These are phyloP conservation scores for Myrmecophaga tridactyla DNA, from an alignment of 2,113 vertebrate species.

Conservation along the genomic window DNA sequence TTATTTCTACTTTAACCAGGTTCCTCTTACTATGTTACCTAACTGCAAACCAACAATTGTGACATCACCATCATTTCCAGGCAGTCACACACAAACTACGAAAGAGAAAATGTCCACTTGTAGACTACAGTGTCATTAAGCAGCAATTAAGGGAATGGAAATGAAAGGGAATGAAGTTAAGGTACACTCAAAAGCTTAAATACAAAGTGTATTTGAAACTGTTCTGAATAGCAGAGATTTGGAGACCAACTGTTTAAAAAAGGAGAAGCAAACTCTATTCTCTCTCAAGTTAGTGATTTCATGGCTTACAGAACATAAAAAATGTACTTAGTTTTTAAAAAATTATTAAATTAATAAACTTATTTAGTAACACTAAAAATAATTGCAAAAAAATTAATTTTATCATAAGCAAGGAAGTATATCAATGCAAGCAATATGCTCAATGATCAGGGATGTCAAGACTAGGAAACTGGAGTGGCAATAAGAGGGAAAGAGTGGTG, in stretches of 20 bases:
- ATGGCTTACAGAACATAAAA: slow-evolving; percentile 24
- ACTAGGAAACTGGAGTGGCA: neutral
- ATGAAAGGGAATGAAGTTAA: neutral
- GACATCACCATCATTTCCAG: slow-evolving; percentile 68
- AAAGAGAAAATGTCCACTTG: slow-evolving; percentile 50
- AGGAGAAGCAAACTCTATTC: neutral
- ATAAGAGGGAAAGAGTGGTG: neutral
- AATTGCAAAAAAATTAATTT: neutral
- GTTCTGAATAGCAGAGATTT: neutral
- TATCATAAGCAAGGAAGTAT: slow-evolving; percentile 16
- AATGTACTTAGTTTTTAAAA: neutral
- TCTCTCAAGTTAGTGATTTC: slow-evolving; percentile 17
- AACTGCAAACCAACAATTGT: slow-evolving; percentile 59
- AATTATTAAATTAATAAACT: neutral
- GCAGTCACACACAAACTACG: slow-evolving; percentile 41
- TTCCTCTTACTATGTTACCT: slow-evolving; percentile 71
- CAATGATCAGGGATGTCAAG: neutral
- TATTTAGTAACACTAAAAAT: neutral
- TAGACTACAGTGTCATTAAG: slow-evolving; percentile 7
- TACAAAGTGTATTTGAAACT: slow-evolving; percentile 24
- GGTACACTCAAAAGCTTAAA: slow-evolving; percentile 50
- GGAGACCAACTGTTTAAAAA: slow-evolving; percentile 5
- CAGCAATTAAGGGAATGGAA: slow-evolving; percentile 3
- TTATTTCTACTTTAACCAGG: slow-evolving; percentile 65
- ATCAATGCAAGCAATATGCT: neutral